These are phyloP conservation scores for Elephantulus edwardii DNA, from an alignment of 2,113 vertebrate species.

Conservation along the genomic window DNA sequence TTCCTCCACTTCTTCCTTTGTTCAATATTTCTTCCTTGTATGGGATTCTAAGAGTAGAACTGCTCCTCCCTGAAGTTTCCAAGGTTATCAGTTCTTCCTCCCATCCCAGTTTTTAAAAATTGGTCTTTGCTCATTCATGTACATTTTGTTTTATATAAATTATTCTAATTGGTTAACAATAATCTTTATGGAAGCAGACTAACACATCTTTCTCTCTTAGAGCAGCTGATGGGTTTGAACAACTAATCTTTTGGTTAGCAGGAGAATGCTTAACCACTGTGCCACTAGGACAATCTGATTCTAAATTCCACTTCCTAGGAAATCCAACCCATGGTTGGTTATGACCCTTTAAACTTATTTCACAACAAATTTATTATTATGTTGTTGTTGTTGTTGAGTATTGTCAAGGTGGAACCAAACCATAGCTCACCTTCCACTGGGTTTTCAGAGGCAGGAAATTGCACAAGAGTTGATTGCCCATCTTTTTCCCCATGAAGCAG, in stretches of 20 bases:
- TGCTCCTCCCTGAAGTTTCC: neutral
- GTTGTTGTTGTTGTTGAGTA: too few species aligned
- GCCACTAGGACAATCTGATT: neutral
- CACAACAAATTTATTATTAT: neutral
- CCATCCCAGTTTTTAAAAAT: too few species aligned
- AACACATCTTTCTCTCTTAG: neutral
- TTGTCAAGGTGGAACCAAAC: too few species aligned
- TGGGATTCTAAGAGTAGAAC: neutral
- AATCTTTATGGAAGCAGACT: neutral
- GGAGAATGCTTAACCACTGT: neutral
- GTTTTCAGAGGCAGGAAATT: too few species aligned
- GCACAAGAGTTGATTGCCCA: too few species aligned
- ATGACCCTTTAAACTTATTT: constrained; percentile 47
- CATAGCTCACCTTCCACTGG: too few species aligned
- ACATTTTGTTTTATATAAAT: too few species aligned
- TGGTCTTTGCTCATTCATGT: too few species aligned
- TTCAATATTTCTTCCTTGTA: neutral
- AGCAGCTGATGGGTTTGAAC: neutral
- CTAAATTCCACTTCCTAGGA: neutral
- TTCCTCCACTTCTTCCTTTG: neutral
- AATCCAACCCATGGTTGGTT: neutral
- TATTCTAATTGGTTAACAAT: too few species aligned
- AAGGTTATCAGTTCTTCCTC: too few species aligned
- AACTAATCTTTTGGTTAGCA: neutral
- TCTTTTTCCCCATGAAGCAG: too few species aligned